Conservation (phyloP, 2,888 invertebrate species). For the Hemicrepidius hirtus region DNA sequence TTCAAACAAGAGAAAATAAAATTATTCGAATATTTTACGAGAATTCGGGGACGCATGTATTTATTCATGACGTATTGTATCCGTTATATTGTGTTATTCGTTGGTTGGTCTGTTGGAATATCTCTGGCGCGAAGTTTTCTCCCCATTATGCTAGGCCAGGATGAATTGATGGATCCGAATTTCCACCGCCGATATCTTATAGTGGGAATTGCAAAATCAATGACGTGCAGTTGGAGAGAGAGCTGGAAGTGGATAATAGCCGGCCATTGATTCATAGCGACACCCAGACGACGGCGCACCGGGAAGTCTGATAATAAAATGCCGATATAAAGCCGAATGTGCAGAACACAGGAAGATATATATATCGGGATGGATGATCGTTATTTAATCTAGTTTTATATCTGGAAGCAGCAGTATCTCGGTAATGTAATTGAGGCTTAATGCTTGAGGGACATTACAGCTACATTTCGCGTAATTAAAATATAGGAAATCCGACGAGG, state of each 20-base stretch:
- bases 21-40: conserved; percentile 32
- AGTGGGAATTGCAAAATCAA: conserved; percentile 53
- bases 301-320: conserved; percentile 50
- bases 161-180: conserved; percentile 45
- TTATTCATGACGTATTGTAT: conserved; percentile 46
- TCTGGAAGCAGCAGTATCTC: conserved; percentile 34
- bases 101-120: conserved; percentile 26
- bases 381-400: conserved; percentile 49
- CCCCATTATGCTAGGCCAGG: conserved; percentile 24
- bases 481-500: conserved; percentile 63
- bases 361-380: conserved; percentile 47
- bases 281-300: conserved; percentile 51
- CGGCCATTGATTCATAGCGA: conserved; percentile 52
- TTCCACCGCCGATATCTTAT: conserved; percentile 46
- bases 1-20: conserved; percentile 27
- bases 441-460: conserved; percentile 54
- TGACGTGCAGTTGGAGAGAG: conserved; percentile 50
- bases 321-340: conserved; percentile 50
- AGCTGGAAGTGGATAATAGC: conserved; percentile 47
- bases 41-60: conserved; percentile 36
- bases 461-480: conserved; percentile 60
- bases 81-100: conserved; percentile 40
- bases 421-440: conserved; percentile 58
- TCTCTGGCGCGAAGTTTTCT: conserved; percentile 31
- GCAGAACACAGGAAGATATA: conserved; percentile 35